Percentiles rank a stretch among this genome's conserved stretches.
These are phyloP conservation scores for Sorex araneus DNA, from an alignment of 2,113 vertebrate genomes.

Conservation along the genomic window DNA sequence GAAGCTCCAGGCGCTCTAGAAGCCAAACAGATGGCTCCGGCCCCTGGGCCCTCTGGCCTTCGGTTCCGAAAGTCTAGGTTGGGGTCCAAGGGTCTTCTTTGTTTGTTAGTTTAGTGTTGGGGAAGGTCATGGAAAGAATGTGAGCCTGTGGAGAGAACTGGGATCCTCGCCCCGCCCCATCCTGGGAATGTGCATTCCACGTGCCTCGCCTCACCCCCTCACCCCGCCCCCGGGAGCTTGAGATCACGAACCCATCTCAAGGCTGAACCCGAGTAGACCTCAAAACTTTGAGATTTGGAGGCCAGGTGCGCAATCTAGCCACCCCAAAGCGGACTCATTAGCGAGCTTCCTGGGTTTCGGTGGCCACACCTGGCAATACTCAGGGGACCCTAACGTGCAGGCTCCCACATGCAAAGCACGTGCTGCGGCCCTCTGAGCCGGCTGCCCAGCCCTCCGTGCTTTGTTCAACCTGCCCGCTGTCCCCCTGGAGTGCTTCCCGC, in stretches of 20 bases:
- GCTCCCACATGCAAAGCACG: no score
- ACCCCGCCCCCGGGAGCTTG: no score
- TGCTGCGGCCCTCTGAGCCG: no score
- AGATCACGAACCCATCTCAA: neutral
- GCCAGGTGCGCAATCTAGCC: neutral
- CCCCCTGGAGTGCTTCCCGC: neutral
- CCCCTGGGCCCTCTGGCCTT: neutral
- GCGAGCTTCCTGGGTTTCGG: neutral
- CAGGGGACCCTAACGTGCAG: no score
- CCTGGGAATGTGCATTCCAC: no score
- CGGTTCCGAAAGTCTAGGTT: neutral
- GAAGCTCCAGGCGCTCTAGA: neutral
- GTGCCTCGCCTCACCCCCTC: no score
- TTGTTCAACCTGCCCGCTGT: no score
- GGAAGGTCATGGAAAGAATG: neutral
- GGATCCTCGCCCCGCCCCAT: no score
- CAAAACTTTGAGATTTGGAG: neutral
- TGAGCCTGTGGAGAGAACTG: neutral
- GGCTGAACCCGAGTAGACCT: neutral
- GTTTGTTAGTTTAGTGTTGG: neutral
- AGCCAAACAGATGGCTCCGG: slow-evolving; percentile 17
- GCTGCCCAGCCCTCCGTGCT: no score
- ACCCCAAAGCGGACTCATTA: neutral
- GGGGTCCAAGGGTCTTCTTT: neutral
- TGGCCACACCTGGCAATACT: no score